These are phyloP conservation scores for Meloidogyne hapla DNA, from an alignment of 1,140 invertebrate genomes.

Conservation along the genomic window DNA sequence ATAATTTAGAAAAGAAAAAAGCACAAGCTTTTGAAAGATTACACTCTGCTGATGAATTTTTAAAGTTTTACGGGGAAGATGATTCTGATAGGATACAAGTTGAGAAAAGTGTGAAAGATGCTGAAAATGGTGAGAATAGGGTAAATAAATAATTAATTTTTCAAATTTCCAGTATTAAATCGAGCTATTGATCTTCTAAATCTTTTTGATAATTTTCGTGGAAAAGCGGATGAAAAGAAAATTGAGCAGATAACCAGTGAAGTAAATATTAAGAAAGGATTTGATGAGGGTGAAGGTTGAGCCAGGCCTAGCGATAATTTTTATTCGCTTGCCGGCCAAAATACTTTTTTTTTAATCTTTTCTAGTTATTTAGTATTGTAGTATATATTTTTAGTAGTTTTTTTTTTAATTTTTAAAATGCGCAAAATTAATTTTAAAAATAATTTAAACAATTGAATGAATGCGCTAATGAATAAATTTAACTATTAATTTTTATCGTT, in stretches of 20 bases:
- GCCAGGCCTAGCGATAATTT: background rate
- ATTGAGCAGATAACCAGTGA: background rate
- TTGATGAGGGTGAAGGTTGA: conserved; percentile 5
- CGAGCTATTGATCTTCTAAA: too few relatives aligned
- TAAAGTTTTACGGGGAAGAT: too few relatives aligned
- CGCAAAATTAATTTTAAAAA: background rate
- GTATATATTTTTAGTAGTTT: background rate
- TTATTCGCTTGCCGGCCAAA: conserved; percentile 1
- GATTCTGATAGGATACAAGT: too few relatives aligned
- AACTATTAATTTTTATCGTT: too few relatives aligned
- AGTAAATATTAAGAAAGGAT: background rate
- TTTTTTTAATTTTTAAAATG: background rate
- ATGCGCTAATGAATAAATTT: too few relatives aligned
- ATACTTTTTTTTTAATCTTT: background rate
- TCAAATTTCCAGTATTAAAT: too few relatives aligned
- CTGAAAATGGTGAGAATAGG: too few relatives aligned
- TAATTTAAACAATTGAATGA: background rate
- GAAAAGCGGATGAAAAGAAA: background rate
- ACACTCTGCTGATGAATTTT: too few relatives aligned
- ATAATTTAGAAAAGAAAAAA: too few relatives aligned
- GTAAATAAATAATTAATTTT: too few relatives aligned
- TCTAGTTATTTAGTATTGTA: background rate
- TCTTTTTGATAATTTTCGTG: background rate
- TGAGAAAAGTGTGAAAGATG: too few relatives aligned
- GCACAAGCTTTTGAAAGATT: too few relatives aligned